These are phyloP conservation scores for Coracias cyanogaster DNA, from an alignment of 2,797 vertebrate species.

Conservation along the genomic window DNA sequence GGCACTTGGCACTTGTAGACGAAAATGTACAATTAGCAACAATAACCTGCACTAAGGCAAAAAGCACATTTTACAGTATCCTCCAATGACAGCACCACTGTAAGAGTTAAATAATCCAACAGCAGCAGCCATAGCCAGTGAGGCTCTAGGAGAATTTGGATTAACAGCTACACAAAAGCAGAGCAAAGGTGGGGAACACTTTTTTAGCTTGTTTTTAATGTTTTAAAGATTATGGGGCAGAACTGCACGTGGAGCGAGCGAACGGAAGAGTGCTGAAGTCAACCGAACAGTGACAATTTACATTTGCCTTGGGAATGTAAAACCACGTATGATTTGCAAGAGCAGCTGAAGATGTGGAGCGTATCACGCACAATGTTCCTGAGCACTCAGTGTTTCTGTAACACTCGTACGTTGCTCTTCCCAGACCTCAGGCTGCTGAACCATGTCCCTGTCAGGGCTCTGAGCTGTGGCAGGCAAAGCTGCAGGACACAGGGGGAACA, in stretches of 20 bases:
- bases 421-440: background rate
- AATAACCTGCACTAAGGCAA: background rate
- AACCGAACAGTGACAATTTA: background rate
- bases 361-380: rapidly evolving
- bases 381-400: background rate
- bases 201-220: background rate
- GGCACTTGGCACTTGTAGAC: slow-evolving; percentile 21
- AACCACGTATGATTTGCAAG: rapidly evolving
- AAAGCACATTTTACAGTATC: slow-evolving; percentile 1
- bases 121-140: background rate
- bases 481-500: background rate
- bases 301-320: background rate
- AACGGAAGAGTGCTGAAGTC: background rate
- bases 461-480: background rate
- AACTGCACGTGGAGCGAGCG: background rate
- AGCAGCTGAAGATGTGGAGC: background rate
- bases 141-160: background rate
- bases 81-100: background rate
- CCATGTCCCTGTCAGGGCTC: background rate
- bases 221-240: background rate
- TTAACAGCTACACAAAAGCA: background rate
- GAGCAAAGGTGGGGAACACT: background rate
- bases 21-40: background rate
- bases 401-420: rapidly evolving
- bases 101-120: background rate